Evolutionary conservation across 2,888 invertebrate species (phyloP), one percentile per base, ranked within the genome.

Genomic region (Pemphredon lugubris): DNA sequence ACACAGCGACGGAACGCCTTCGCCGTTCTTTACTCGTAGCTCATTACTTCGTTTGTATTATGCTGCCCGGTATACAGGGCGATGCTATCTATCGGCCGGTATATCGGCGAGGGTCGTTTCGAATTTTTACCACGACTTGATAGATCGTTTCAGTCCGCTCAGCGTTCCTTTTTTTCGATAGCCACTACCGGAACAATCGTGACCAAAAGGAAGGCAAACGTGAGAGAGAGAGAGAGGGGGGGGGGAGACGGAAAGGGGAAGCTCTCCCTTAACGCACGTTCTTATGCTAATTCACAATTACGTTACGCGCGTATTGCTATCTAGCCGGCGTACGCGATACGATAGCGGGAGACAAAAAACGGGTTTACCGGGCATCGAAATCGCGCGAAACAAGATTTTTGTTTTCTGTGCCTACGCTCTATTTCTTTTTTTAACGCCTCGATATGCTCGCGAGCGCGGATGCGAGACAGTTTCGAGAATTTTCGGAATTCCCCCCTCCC

Each of bases 111-210:
- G 63, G 68, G 58, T 68, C 68, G 59, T 54, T 72, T 66, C 53
- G 58, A 75, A 78, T 66, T 73, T 78, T 66, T 78, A 60, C 59
- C 63, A 71, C 68, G 57, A 44, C 68, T 70, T 64, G 78, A 73
- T 78, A 63, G 73, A 79, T 79, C 59, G 70, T 42, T 51, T 66
- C 44, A 40, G 50, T 65, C 45, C 57, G 60, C 48, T 30, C 47
- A 40, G 9, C 53, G 53, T 58, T n/a, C 45, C 63, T 67, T 57
- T 59, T 69, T 45, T 65, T 75, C 64, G 75, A 72, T 75, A 73
- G 47, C 58, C 54, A 39, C 64, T 26, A 55, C 37, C 75, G 60
- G 68, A 75, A 76, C 73, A 69, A 69, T 76, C 73, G 73, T 57
- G 20, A 61, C 42, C 48, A 39, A 55, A 63, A 18, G 21, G 50